Percentiles rank a stretch among this genome's conserved stretches.
These are phyloP conservation scores for Tenthredo livida DNA, from an alignment of 2,888 invertebrate genomes.

Conservation along the genomic window DNA sequence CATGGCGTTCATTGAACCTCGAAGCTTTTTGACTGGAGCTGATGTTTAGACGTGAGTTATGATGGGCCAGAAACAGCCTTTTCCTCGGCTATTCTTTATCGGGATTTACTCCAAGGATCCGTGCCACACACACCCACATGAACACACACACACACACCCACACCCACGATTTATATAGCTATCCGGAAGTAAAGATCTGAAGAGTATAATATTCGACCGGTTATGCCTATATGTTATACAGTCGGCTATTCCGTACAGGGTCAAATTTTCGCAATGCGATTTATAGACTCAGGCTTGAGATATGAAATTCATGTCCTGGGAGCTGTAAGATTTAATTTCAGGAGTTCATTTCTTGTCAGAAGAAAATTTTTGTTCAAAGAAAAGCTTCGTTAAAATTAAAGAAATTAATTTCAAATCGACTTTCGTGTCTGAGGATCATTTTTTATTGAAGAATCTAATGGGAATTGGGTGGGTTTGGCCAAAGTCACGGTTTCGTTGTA, in stretches of 20 bases:
- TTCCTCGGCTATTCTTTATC: conserved; percentile 29
- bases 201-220: not conserved
- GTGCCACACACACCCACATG: not conserved
- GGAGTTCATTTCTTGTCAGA: not conserved
- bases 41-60: conserved; percentile 45
- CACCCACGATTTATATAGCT: not conserved
- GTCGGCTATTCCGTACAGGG: not conserved
- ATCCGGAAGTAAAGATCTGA: not conserved
- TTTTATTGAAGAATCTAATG: not conserved
- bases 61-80: conserved; percentile 16
- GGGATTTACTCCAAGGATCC: conserved; percentile 16
- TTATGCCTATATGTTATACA: not conserved
- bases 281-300: not conserved
- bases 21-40: conserved; percentile 39
- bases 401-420: not conserved
- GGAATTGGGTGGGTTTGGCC: not conserved
- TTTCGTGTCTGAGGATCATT: not conserved
- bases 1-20: conserved; percentile 32
- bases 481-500: not conserved
- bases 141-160: not conserved
- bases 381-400: not conserved
- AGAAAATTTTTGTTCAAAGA: not conserved
- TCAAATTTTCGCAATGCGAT: not conserved
- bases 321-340: not conserved
- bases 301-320: not conserved